Percentiles rank a stretch among this genome's conserved stretches.
Evolutionary conservation across 53 echinoderm and acorn worm genomes (phyloP).

Genomic region (Luidia sarsii): DNA sequence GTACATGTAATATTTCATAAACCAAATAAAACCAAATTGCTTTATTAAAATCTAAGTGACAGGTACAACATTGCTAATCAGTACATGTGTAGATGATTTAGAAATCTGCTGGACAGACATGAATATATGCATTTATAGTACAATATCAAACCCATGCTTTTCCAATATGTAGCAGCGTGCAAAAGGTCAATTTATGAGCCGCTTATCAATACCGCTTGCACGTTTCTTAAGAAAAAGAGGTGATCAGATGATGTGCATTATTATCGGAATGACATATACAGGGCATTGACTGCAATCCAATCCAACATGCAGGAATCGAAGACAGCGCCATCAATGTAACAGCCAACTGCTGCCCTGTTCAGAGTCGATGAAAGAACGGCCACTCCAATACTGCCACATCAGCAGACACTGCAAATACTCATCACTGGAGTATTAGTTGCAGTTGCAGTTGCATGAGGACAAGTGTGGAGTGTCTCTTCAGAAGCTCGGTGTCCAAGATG

Average conservation of each 20-base stretch:
- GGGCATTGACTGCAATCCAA: constrained; percentile 40
- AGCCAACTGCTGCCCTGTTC: not conserved
- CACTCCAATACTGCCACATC: not conserved
- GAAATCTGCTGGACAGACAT: no score
- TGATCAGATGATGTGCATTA: constrained; percentile 26
- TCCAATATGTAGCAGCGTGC: not conserved
- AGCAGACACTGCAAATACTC: no score
- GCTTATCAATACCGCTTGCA: constrained; percentile 29
- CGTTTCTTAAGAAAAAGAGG: constrained; percentile 10
- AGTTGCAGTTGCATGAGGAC: no score
- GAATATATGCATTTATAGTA: not conserved
- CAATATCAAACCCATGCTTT: not conserved
- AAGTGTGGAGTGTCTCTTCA: no score
- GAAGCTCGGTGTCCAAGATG: no score
- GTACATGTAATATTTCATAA: no score
- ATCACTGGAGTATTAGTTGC: no score
- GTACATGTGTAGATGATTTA: no score
- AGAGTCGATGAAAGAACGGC: not conserved
- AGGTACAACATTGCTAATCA: not conserved
- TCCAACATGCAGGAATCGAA: constrained; percentile 1
- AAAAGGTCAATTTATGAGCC: constrained; percentile 5
- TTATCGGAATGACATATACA: constrained; percentile 22
- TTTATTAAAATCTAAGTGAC: no score
- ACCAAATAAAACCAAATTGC: no score
- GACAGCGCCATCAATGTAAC: not conserved